phyloP scores from a whole-genome alignment of 64 coral and sea anemone genomes.

The Dendronephthya gigantea region DNA sequence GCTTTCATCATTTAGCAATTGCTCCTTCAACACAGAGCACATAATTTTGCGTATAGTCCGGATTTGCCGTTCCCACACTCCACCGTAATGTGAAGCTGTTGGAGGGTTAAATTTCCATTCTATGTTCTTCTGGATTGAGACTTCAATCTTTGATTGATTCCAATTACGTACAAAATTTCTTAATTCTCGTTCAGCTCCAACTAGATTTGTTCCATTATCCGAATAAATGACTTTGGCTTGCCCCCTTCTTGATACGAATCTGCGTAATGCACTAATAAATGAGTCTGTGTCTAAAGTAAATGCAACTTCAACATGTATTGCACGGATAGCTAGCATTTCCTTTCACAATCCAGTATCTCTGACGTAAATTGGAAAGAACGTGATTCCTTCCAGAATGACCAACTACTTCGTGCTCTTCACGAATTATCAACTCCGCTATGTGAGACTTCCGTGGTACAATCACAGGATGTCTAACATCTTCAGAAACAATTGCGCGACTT shows the following conservation, averaged over 20 bases:
- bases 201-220: background rate
- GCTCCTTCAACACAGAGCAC: background rate
- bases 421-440: background rate
- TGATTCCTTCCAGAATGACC: no score
- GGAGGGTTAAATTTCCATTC: background rate
- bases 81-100: background rate
- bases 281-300: background rate
- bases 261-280: background rate
- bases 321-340: background rate
- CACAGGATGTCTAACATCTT: background rate
- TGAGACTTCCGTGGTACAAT: background rate
- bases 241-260: background rate
- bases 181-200: background rate
- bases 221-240: background rate
- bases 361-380: background rate
- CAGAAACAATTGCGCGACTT: background rate
- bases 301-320: background rate
- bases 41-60: background rate
- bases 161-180: background rate
- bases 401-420: background rate
- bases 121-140: background rate
- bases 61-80: background rate
- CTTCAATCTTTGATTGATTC: background rate
- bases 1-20: background rate
- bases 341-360: background rate